A percentile compares a stretch with the other conserved stretches of the same genome.
phyloP scores from a whole-genome alignment of 2,888 invertebrate genomes.

The Protophormia terraenovae region DNA sequence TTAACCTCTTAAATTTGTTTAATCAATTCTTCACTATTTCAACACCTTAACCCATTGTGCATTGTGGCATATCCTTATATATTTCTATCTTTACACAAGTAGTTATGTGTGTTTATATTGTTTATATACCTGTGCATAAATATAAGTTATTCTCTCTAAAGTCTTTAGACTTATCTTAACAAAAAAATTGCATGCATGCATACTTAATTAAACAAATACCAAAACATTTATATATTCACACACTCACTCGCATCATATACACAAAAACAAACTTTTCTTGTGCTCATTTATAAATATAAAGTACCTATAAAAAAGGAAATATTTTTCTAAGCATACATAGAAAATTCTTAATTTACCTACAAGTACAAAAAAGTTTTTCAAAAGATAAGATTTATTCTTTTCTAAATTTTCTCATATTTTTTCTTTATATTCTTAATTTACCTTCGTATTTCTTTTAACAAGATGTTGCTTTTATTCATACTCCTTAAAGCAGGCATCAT shows the following conservation, averaged over 20 bases:
- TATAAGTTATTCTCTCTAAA: conserved; percentile 53
- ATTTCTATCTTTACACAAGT: not conserved
- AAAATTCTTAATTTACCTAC: conserved; percentile 54
- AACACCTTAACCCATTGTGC: not conserved
- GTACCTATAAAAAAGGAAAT: not conserved
- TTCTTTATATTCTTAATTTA: conserved; percentile 1
- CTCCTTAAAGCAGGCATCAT: conserved; percentile 21
- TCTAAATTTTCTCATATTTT: conserved; percentile 13
- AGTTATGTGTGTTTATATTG: not conserved
- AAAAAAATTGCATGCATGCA: conserved; percentile 16
- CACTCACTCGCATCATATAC: not conserved
- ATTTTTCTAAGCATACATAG: conserved; percentile 28
- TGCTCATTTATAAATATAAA: conserved; percentile 14
- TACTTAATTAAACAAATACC: conserved; percentile 18
- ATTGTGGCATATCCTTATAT: too few relatives aligned
- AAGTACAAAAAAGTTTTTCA: conserved; percentile 13
- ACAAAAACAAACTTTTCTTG: conserved; percentile 17
- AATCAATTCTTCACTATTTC: not conserved
- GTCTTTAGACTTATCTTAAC: conserved; percentile 57
- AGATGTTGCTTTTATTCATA: conserved; percentile 42
- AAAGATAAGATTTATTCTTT: conserved; percentile 41
- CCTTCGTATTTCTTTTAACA: conserved; percentile 9
- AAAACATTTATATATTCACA: not conserved
- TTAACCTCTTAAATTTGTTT: too few relatives aligned
- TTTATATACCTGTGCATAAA: conserved; percentile 39